These are phyloP conservation scores for Loriculus beryllinus DNA, from an alignment of 2,797 vertebrate genomes.

Conservation along the genomic window DNA sequence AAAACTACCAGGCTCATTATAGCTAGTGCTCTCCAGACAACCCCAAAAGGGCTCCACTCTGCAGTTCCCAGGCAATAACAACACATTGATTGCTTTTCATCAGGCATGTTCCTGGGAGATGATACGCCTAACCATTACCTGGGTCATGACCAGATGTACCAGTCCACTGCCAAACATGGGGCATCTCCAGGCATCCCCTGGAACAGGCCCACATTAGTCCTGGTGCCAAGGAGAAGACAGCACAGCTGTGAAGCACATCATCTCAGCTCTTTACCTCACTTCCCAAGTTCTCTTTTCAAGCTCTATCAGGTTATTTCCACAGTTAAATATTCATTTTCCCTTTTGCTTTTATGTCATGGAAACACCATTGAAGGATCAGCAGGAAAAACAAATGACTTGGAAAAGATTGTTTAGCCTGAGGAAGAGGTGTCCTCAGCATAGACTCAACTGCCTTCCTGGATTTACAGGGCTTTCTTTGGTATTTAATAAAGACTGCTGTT, in stretches of 20 bases:
- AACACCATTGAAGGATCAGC: constrained; percentile 13
- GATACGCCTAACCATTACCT: background rate
- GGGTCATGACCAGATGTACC: background rate
- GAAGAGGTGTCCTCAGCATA: constrained; percentile 35
- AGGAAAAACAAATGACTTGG: constrained; percentile 21
- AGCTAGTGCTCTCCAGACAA: background rate
- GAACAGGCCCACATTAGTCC: accelerated
- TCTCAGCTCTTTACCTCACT: background rate
- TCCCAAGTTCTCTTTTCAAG: background rate
- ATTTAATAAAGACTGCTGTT: constrained; percentile 63
- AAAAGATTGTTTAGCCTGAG: constrained; percentile 5
- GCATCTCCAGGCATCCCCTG: background rate
- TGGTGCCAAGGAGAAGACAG: background rate
- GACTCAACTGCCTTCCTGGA: constrained; percentile 19
- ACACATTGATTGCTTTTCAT: background rate
- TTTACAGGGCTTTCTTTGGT: constrained; percentile 57
- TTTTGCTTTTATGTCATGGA: constrained; percentile 31
- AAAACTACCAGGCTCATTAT: constrained; percentile 23
- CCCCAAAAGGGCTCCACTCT: background rate
- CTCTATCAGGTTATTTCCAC: background rate
- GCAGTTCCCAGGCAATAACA: background rate
- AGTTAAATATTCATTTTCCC: constrained; percentile 54
- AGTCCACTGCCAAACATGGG: background rate
- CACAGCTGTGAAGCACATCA: background rate
- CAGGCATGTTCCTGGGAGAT: background rate